phyloP scores from a whole-genome alignment of 1,140 invertebrate species.

The Musca domestica region DNA sequence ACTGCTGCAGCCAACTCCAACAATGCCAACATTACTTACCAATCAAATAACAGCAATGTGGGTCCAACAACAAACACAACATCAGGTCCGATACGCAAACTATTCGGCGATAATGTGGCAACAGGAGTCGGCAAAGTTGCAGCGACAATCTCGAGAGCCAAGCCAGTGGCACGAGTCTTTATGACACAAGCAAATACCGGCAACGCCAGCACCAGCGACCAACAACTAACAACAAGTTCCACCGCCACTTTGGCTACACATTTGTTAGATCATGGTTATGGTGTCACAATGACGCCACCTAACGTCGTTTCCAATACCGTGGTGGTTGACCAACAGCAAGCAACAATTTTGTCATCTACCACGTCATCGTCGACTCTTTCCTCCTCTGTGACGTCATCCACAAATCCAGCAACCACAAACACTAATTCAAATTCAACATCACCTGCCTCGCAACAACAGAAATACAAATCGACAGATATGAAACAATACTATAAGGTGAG shows the following conservation, averaged over 20 bases:
- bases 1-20: slow-evolving; percentile 10
- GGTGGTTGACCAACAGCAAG: slow-evolving; percentile 23
- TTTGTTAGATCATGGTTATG: slow-evolving; percentile 80
- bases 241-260: slow-evolving; percentile 53
- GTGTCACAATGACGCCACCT: slow-evolving; percentile 64
- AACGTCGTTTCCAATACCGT: not conserved
- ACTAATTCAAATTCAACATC: slow-evolving; percentile 24
- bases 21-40: not conserved
- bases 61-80: slow-evolving; percentile 3
- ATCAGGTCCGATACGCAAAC: slow-evolving; percentile 21
- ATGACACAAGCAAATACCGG: slow-evolving; percentile 9
- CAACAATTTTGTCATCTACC: slow-evolving; percentile 47
- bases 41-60: slow-evolving; percentile 17
- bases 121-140: too few species aligned
- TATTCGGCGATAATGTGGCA: slow-evolving; percentile 17
- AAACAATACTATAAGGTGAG: slow-evolving; percentile 53
- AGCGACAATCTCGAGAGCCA: too few species aligned
- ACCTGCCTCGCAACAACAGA: slow-evolving; percentile 54
- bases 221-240: slow-evolving; percentile 17
- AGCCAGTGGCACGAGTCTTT: not conserved
- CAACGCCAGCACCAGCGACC: not conserved
- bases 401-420: slow-evolving; percentile 37
- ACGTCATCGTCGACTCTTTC: slow-evolving; percentile 62
- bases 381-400: slow-evolving; percentile 45
- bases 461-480: slow-evolving; percentile 38